A percentile compares a stretch with the other conserved stretches of the same genome.
phyloP scores from a whole-genome alignment of 2,797 vertebrate species.

The Rachycentron canadum region DNA sequence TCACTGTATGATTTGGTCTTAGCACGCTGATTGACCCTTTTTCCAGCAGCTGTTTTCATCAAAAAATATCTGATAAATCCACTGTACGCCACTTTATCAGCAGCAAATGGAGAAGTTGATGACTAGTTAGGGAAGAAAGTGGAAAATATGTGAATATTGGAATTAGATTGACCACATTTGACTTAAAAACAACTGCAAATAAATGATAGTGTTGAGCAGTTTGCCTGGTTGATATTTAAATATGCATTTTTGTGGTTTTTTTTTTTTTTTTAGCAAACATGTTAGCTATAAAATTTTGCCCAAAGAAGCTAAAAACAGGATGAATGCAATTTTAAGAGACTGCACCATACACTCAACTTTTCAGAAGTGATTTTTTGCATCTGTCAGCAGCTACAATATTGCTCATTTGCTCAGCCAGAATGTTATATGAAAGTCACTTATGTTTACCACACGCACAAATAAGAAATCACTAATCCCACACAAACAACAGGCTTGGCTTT shows the following conservation, averaged over 20 bases:
- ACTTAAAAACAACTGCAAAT: background rate
- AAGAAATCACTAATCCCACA: constrained; percentile 30
- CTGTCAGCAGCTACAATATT: background rate
- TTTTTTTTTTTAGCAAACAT: too few species aligned
- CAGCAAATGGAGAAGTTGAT: background rate
- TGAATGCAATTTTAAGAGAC: background rate
- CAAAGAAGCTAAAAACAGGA: background rate
- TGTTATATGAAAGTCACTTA: constrained; percentile 1
- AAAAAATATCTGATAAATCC: background rate
- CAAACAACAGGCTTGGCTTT: constrained; percentile 31
- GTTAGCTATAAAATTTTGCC: background rate
- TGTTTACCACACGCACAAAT: constrained; percentile 18
- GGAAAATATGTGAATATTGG: background rate
- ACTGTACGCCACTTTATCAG: background rate
- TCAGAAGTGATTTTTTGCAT: background rate
- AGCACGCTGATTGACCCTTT: background rate
- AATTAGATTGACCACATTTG: background rate
- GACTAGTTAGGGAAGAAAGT: background rate
- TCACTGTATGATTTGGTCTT: background rate
- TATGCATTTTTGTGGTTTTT: background rate
- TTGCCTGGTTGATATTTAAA: background rate
- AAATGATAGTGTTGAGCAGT: background rate
- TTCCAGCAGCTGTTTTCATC: constrained; percentile 10
- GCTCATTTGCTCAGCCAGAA: constrained; percentile 14
- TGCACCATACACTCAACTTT: background rate